Conservation (phyloP, 2,113 vertebrate species). For the Muntiacus reevesi region DNA sequence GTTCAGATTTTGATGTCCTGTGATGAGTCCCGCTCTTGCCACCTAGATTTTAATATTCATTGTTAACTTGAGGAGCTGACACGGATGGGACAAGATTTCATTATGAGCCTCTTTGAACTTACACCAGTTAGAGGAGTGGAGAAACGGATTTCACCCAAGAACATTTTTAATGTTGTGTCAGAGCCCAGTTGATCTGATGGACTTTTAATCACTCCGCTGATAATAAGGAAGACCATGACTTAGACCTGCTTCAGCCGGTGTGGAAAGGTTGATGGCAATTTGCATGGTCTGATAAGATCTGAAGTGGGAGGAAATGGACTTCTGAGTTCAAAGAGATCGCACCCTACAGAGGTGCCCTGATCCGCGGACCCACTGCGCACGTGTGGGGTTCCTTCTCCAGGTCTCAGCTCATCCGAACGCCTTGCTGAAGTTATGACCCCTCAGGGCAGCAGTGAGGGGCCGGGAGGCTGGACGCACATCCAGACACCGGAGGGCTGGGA, state of each 20-base stretch:
- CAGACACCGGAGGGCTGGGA: constrained; percentile 45
- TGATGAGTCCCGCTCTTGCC: constrained; percentile 62
- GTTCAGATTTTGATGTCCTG: constrained; percentile 65
- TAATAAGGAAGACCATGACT: constrained; percentile 24
- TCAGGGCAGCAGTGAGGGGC: constrained; percentile 36
- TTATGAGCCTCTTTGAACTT: constrained; percentile 72
- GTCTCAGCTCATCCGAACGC: constrained; percentile 40
- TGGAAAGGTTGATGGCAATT: constrained; percentile 56
- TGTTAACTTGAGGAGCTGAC: constrained; percentile 73
- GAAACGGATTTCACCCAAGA: constrained; percentile 73
- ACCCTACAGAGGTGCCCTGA: constrained; percentile 24
- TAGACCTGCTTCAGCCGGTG: constrained; percentile 40
- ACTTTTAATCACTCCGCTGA: constrained; percentile 63
- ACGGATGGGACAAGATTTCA: constrained; percentile 68
- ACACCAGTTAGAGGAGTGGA: constrained; percentile 59
- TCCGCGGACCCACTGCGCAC: neutral
- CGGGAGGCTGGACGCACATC: constrained; percentile 55
- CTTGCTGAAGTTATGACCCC: constrained; percentile 51
- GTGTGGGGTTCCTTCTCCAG: constrained; percentile 38
- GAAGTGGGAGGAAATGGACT: constrained; percentile 59
- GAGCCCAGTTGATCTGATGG: constrained; percentile 66
- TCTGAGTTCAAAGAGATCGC: constrained; percentile 47
- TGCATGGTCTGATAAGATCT: constrained; percentile 47
- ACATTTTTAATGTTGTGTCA: constrained; percentile 63
- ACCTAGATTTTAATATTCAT: constrained; percentile 70